Evolutionary conservation across 1,140 invertebrate species (phyloP).

Genomic region (Hyles vespertilio): DNA sequence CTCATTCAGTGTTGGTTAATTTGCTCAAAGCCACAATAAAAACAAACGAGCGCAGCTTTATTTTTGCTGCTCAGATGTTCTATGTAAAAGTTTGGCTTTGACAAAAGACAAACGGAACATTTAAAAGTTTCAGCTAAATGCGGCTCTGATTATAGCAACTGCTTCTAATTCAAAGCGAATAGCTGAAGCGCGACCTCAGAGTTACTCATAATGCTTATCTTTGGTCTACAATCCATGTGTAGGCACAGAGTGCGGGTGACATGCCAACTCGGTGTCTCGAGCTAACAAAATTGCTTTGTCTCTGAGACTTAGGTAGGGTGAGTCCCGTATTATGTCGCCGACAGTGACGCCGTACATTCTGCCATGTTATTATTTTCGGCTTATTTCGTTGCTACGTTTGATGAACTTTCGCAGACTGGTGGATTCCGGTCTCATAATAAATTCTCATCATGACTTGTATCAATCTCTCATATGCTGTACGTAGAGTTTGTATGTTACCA

Average conservation of each 20-base stretch:
- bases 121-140: too few species aligned
- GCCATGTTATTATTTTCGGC: constrained; percentile 26
- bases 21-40: too few species aligned
- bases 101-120: too few species aligned
- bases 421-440: too few species aligned
- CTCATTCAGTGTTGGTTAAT: too few species aligned
- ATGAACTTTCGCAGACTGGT: constrained; percentile 5
- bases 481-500: too few species aligned
- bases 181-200: constrained; percentile 15
- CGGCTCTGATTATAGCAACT: too few species aligned
- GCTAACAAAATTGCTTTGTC: constrained; percentile 57
- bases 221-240: constrained; percentile 33
- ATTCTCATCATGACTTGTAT: too few species aligned
- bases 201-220: constrained; percentile 33
- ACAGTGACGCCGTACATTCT: constrained; percentile 22
- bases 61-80: too few species aligned
- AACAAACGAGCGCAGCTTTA: too few species aligned
- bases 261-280: constrained; percentile 41
- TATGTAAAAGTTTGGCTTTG: too few species aligned
- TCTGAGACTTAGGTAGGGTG: constrained; percentile 38
- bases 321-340: constrained; percentile 32
- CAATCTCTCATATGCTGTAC: too few species aligned
- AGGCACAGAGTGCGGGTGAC: constrained; percentile 42
- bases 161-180: constrained; percentile 8
- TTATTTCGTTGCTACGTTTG: constrained; percentile 16